Evolutionary conservation across 2,797 vertebrate genomes (phyloP).

Genomic region (Premnoplex brunnescens): DNA sequence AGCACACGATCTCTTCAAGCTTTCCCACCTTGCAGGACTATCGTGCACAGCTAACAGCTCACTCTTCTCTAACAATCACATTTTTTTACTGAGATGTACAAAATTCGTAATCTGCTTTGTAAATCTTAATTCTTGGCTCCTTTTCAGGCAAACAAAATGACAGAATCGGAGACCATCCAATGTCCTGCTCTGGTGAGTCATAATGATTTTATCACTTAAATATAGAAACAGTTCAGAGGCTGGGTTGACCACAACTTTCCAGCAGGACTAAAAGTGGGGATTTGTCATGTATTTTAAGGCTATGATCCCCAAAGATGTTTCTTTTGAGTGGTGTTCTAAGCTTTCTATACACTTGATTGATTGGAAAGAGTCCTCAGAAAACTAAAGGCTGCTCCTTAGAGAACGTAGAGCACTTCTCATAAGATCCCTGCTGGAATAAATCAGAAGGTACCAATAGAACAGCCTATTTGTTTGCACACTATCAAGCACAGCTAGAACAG

Average conservation of each 20-base stretch:
- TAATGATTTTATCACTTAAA: constrained; percentile 18
- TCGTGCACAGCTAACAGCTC: not conserved
- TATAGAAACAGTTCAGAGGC: not conserved
- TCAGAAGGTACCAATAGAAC: not conserved
- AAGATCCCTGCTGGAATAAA: not conserved
- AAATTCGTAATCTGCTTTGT: not conserved
- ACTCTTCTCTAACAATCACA: not conserved
- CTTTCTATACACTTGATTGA: not conserved
- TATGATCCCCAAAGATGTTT: not conserved
- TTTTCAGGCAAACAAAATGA: not conserved
- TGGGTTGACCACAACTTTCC: not conserved
- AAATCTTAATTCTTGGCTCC: not conserved
- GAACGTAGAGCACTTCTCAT: fast-evolving
- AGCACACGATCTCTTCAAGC: not conserved
- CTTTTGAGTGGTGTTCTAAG: not conserved
- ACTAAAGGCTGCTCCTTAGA: not conserved
- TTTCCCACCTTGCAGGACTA: not conserved
- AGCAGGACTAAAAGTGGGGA: not conserved
- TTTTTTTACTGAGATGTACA: not conserved
- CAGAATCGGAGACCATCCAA: not conserved
- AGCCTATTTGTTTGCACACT: not conserved
- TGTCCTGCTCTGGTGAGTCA: constrained; percentile 15
- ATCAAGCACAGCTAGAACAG: not conserved
- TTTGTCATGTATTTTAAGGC: not conserved
- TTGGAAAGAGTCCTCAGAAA: not conserved